A percentile compares a stretch with the other conserved stretches of the same genome.
These are phyloP conservation scores for Proales similis DNA, from an alignment of 1,140 invertebrate species.

Conservation along the genomic window DNA sequence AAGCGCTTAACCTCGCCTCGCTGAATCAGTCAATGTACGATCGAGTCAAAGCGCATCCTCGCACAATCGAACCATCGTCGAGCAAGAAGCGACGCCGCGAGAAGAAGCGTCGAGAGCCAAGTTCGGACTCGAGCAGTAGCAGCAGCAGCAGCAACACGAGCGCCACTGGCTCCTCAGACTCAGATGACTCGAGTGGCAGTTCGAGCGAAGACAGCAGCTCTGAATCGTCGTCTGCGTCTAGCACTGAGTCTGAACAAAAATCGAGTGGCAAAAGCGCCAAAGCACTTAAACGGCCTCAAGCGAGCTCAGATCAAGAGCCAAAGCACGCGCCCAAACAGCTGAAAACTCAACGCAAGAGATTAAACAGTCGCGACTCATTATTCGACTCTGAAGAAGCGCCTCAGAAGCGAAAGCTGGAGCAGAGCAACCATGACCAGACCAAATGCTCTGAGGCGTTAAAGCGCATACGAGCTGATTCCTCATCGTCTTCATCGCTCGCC, in stretches of 20 bases:
- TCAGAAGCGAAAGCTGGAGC: neutral
- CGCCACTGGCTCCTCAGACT: neutral
- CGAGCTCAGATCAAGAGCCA: neutral
- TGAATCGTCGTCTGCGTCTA: neutral
- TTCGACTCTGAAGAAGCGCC: conserved; percentile 22
- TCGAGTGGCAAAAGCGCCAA: neutral
- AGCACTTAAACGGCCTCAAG: neutral
- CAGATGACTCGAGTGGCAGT: neutral
- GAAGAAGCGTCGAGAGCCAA: conserved; percentile 17
- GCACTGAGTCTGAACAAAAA: neutral
- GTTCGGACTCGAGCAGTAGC: neutral
- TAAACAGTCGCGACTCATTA: conserved; percentile 27
- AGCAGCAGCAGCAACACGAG: neutral
- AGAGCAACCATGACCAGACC: neutral
- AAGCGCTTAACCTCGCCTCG: neutral
- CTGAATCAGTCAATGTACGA: conserved; percentile 7
- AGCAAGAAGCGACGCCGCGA: conserved; percentile 15
- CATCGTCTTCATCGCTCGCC: conserved; percentile 1
- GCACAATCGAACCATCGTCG: neutral
- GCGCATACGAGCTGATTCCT: conserved; percentile 11
- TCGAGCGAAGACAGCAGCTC: neutral
- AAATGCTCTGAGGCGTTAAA: too few species aligned
- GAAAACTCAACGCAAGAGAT: conserved; percentile 1
- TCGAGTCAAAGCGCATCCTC: conserved; percentile 19
- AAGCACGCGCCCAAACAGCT: neutral